phyloP scores from a whole-genome alignment of 2,113 vertebrate genomes.

The Triplophysa rosa region DNA sequence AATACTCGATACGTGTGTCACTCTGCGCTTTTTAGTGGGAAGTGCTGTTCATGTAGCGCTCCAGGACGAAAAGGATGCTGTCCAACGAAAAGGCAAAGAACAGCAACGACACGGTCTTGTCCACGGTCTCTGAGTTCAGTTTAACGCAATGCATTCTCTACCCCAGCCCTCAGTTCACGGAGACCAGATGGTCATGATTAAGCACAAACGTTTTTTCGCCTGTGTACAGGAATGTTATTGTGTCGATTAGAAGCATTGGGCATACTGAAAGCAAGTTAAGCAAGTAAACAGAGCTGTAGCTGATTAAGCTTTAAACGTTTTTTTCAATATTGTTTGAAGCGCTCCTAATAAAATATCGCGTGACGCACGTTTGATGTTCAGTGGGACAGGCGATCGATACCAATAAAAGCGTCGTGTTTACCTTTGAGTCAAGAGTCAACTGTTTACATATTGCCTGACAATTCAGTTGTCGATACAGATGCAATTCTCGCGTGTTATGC shows the following conservation, averaged over 20 bases:
- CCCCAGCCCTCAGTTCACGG: not conserved
- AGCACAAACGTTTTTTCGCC: not conserved
- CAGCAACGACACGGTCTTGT: not conserved
- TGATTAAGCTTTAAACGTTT: constrained; percentile 1
- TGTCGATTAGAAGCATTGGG: not conserved
- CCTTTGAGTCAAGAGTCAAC: not conserved
- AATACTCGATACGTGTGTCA: constrained; percentile 42
- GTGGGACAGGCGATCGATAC: constrained; percentile 20
- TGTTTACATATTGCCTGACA: constrained; percentile 11
- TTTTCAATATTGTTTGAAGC: not conserved
- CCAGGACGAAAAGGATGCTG: not conserved
- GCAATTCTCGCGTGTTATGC: not conserved
- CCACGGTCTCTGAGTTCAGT: not conserved
- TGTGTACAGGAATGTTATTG: not conserved
- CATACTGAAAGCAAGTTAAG: not conserved
- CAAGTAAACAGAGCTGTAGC: not conserved
- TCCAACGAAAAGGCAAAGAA: constrained; percentile 14
- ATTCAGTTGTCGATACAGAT: not conserved
- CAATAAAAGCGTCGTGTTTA: constrained; percentile 15
- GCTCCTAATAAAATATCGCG: not conserved
- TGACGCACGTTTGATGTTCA: constrained; percentile 6
- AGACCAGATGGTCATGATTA: constrained; percentile 29
- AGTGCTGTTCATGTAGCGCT: constrained; percentile 40
- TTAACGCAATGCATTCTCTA: not conserved
- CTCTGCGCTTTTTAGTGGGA: constrained; percentile 43